A percentile compares a stretch with the other conserved stretches of the same genome.
These are phyloP conservation scores for Hemiscyllium ocellatum DNA, from an alignment of 2,113 vertebrate species.

Conservation along the genomic window DNA sequence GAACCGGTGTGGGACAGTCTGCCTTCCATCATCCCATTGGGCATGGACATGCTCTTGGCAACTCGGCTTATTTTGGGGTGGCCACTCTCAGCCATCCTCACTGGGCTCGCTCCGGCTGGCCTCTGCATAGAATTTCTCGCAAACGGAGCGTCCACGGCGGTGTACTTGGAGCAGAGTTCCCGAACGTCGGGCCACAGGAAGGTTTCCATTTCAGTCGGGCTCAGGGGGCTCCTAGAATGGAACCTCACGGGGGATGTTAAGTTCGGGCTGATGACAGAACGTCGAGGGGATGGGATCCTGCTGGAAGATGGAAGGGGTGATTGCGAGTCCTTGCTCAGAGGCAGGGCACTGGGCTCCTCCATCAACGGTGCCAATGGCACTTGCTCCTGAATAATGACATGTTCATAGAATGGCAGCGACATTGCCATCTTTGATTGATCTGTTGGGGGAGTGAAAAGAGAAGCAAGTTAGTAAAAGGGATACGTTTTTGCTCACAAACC, in stretches of 20 bases:
- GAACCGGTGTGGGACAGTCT: slow-evolving; percentile 39
- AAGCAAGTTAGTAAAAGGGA: neutral
- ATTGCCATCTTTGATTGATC: slow-evolving; percentile 57
- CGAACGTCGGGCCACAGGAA: slow-evolving; percentile 82
- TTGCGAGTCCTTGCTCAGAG: slow-evolving; percentile 38
- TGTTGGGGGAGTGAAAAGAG: slow-evolving; percentile 44
- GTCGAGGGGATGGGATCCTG: slow-evolving; percentile 43
- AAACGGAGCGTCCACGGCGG: neutral
- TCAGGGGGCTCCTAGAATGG: slow-evolving; percentile 52
- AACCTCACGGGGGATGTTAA: slow-evolving; percentile 40
- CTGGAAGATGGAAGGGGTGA: slow-evolving; percentile 28
- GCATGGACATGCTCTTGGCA: slow-evolving; percentile 56
- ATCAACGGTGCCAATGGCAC: neutral
- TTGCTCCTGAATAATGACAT: slow-evolving; percentile 54
- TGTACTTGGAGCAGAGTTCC: slow-evolving; percentile 74
- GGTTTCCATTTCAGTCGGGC: slow-evolving; percentile 56
- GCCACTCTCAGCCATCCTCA: slow-evolving; percentile 41
- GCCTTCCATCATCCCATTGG: slow-evolving; percentile 53
- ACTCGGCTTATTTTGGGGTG: slow-evolving; percentile 15
- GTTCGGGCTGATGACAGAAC: slow-evolving; percentile 44
- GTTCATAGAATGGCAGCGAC: slow-evolving; percentile 49
- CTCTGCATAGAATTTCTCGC: neutral
- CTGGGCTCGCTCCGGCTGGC: slow-evolving; percentile 14
- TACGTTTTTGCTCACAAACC: neutral
- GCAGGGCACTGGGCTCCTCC: neutral